A percentile compares a stretch with the other conserved stretches of the same genome.
Conservation (phyloP, 2,113 vertebrate genomes). For the Gnathonemus echidnorhynchus region DNA sequence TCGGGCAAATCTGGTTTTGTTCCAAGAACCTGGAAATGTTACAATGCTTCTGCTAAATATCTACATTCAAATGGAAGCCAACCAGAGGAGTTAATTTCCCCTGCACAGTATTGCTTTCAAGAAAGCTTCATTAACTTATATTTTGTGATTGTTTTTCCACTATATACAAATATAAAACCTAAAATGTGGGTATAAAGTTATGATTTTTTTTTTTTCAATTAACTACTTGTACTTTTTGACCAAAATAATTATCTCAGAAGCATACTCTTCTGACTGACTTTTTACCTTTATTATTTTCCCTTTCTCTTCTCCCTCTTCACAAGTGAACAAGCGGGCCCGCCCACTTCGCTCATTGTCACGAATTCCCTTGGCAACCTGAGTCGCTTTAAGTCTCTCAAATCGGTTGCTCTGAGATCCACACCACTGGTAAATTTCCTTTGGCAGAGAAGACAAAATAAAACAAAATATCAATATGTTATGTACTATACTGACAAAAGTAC, state of each 20-base stretch:
- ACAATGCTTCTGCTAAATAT: background rate
- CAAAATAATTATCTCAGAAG: background rate
- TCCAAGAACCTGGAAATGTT: constrained; percentile 65
- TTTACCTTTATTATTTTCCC: constrained; percentile 69
- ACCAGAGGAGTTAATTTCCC: background rate
- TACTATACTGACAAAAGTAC: background rate
- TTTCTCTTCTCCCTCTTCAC: constrained; percentile 65
- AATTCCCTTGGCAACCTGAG: constrained; percentile 68
- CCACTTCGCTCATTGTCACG: constrained; percentile 74
- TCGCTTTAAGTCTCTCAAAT: constrained; percentile 73
- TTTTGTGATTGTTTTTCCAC: background rate
- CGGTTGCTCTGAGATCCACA: constrained; percentile 68
- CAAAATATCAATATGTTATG: background rate
- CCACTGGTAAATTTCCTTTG: constrained; percentile 76
- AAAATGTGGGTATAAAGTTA: background rate
- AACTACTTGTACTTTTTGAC: background rate
- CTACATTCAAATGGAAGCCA: background rate
- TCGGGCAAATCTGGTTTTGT: constrained; percentile 65
- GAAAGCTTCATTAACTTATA: background rate
- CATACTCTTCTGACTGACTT: background rate
- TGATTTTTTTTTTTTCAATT: no score
- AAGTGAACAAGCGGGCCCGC: constrained; percentile 57
- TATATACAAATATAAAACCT: no score
- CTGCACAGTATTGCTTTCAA: background rate
- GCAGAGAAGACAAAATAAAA: background rate